phyloP scores from a whole-genome alignment of 2,797 vertebrate species.

The Sardinella longiceps region DNA sequence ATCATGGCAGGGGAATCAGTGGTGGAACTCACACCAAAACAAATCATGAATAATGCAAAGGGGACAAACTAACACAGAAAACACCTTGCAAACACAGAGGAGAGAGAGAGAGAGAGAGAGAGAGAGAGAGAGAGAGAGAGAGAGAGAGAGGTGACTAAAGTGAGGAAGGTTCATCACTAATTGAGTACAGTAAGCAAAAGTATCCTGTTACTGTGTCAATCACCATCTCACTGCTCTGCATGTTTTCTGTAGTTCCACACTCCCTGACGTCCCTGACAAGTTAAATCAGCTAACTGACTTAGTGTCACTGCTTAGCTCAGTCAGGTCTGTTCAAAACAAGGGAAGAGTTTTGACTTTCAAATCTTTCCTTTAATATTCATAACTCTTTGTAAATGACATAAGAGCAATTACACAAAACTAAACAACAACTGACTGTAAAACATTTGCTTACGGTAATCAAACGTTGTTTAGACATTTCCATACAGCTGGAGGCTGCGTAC shows the following conservation, averaged over 20 bases:
- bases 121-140: not conserved
- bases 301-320: not conserved
- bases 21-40: constrained; percentile 32
- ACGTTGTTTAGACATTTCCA: not conserved
- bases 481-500: not conserved
- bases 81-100: not conserved
- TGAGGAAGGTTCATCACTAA: not conserved
- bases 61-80: not conserved
- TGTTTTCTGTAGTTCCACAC: no score
- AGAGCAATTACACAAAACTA: not conserved
- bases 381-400: not conserved
- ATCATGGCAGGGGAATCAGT: constrained; percentile 24
- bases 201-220: not conserved
- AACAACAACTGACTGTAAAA: not conserved
- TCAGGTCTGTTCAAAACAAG: not conserved
- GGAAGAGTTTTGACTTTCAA: not conserved
- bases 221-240: no score
- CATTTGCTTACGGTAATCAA: not conserved
- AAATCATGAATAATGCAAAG: constrained; percentile 39
- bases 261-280: not conserved
- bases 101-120: not conserved
- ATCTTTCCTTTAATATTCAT: not conserved
- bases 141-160: not conserved
- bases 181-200: not conserved
- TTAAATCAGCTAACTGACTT: not conserved